These are phyloP conservation scores for Agrilus planipennis DNA, from an alignment of 1,140 invertebrate genomes.

Conservation along the genomic window DNA sequence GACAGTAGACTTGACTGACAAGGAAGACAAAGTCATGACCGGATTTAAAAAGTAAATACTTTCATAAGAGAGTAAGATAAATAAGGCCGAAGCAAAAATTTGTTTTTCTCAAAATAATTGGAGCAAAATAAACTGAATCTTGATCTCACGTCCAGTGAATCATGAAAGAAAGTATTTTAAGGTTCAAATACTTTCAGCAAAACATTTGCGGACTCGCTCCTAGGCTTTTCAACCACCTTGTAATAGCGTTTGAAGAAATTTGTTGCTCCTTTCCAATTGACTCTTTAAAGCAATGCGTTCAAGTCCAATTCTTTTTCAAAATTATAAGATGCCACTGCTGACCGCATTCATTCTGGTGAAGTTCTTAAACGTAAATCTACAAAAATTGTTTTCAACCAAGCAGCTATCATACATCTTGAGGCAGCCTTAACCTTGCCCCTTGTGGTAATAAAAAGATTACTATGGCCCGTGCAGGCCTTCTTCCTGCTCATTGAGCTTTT, in stretches of 20 bases:
- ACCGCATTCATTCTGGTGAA: constrained; percentile 21
- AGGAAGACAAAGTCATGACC: too few species aligned
- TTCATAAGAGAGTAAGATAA: too few species aligned
- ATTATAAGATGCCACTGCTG: constrained; percentile 24
- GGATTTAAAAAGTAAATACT: too few species aligned
- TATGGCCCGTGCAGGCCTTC: not conserved
- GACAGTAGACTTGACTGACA: too few species aligned
- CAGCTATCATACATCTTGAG: constrained; percentile 23
- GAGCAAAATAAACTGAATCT: too few species aligned
- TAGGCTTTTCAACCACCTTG: too few species aligned
- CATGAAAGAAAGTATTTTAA: too few species aligned
- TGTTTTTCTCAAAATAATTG: too few species aligned
- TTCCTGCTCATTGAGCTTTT: not conserved
- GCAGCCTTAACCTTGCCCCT: constrained; percentile 19
- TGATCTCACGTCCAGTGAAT: too few species aligned
- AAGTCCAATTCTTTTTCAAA: constrained; percentile 20
- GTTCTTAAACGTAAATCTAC: constrained; percentile 20
- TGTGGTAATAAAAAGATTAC: constrained; percentile 11
- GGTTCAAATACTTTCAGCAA: too few species aligned
- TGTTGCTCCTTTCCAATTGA: constrained; percentile 13
- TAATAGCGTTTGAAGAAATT: constrained; percentile 16
- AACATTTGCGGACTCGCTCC: too few species aligned
- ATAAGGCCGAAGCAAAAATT: too few species aligned
- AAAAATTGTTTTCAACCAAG: constrained; percentile 23
- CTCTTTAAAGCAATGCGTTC: constrained; percentile 19